Base-by-base conservation (phyloP, 2,113 vertebrate genomes). In the Seriola rivoliana region DNA sequence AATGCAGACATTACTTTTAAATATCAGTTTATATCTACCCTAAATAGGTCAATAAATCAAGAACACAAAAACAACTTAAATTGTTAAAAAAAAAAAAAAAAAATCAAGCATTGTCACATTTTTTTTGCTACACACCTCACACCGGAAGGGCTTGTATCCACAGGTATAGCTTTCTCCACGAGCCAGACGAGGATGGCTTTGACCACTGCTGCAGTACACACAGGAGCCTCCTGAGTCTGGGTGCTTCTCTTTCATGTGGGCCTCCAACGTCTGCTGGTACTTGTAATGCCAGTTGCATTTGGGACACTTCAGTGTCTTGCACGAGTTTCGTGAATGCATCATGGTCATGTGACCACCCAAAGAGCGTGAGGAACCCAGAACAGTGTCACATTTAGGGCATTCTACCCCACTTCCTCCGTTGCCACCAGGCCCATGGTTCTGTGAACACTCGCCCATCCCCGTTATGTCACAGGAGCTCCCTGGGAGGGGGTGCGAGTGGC, bases 271-370 rank as follows among this genome's bases (percentile, higher is more conserved):
- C 96, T 99, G 98, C 96, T 99, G 98, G 96, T 99, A 99, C 96
- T 99, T 99, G 91, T 99, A 99, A 96, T 99, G 98, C 98, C 98
- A 99, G 96, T 99, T 99, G 94, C 98, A 99, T 96, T 99, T 99
- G 92, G 98, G 98, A 97, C 98, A 99, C 95, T 99, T 99, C 81
- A 99, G 97, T 12, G 98, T 99, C 96, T 99, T 99, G 90, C 98
- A 99, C 1, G 98, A 99, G 95, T 99, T 99, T 60, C 98, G 97
- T 66, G 98, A 99, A 95, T 99, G 98, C 98, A 99, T 99, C 98
- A 99, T 99, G 91, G 98, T 99, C 98, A 99, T 99, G 95, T 99
- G 98, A 91, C 98, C 98, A 14, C 98, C 98, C 91, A 99, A 95
- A 1, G 97, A 99, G 71, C 97, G 97, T 0, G 98, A 99, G 69